Conservation (phyloP, 1,140 invertebrate species). For the Delia radicum region DNA sequence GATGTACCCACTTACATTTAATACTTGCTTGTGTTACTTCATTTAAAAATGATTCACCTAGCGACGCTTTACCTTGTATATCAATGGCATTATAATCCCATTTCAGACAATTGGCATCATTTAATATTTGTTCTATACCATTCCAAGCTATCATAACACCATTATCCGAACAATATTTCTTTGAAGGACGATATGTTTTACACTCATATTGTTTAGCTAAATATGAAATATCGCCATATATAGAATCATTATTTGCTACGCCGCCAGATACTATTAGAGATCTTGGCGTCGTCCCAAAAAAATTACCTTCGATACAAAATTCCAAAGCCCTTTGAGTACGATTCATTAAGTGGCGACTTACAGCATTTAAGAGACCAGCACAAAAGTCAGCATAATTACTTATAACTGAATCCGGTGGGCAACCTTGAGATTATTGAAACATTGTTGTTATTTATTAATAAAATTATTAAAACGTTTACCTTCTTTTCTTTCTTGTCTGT, state of each 20-base stretch:
- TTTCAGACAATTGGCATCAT: conserved; percentile 56
- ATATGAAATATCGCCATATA: conserved; percentile 68
- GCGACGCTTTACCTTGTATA: conserved; percentile 56
- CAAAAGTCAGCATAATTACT: conserved; percentile 82
- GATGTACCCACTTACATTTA: conserved; percentile 61
- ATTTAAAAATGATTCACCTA: conserved; percentile 62
- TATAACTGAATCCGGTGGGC: conserved; percentile 67
- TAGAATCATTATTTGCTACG: conserved; percentile 89
- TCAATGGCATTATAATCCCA: conserved; percentile 59
- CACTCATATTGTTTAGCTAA: conserved; percentile 70
- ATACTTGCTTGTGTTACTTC: conserved; percentile 61
- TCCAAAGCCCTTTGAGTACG: conserved; percentile 80
- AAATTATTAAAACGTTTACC: conserved; percentile 12
- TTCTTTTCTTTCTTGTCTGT: conserved; percentile 63
- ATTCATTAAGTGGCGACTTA: conserved; percentile 79
- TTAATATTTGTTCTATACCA: conserved; percentile 75
- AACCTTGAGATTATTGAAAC: conserved; percentile 25
- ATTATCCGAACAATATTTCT: conserved; percentile 94
- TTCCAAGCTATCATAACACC: conserved; percentile 99
- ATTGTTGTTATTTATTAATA: background rate
- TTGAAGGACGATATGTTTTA: conserved; percentile 72
- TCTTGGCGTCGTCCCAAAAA: conserved; percentile 34
- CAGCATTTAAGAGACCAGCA: conserved; percentile 75
- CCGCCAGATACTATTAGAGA: conserved; percentile 89
- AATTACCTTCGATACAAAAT: conserved; percentile 63